phyloP scores from a whole-genome alignment of 1,140 invertebrate genomes.

The Pomacea maculata region DNA sequence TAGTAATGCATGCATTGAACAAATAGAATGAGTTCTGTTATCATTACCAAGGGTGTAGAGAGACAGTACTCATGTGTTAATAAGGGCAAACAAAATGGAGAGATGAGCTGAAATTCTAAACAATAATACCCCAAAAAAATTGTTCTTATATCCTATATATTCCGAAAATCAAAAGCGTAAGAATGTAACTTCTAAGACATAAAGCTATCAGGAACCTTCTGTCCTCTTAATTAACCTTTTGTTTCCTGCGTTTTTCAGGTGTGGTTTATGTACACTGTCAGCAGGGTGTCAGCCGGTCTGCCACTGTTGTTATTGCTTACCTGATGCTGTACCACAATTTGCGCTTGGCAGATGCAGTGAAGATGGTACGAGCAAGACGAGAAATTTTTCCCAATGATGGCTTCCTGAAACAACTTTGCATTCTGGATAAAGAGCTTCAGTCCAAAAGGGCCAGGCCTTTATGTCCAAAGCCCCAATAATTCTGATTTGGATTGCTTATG shows the following conservation, averaged over 20 bases:
- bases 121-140: background rate
- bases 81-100: too few species aligned
- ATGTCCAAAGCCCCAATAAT: too few species aligned
- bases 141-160: background rate
- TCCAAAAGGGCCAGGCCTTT: too few species aligned
- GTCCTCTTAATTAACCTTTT: background rate
- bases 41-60: too few species aligned
- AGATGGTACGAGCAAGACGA: constrained; percentile 69
- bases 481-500: too few species aligned
- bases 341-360: constrained; percentile 79
- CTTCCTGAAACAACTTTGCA: constrained; percentile 64
- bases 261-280: constrained; percentile 93
- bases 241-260: constrained; percentile 56
- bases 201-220: background rate
- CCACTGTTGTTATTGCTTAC: constrained; percentile 92
- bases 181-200: background rate
- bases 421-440: constrained; percentile 37
- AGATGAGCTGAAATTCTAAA: background rate
- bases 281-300: constrained; percentile 90
- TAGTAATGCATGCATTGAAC: too few species aligned
- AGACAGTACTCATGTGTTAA: too few species aligned
- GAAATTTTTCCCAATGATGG: constrained; percentile 66
- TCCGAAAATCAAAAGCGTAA: background rate
- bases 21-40: too few species aligned
- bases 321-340: constrained; percentile 87